Conservation (phyloP, 2,113 vertebrate species). For the Marmota flaviventris region DNA sequence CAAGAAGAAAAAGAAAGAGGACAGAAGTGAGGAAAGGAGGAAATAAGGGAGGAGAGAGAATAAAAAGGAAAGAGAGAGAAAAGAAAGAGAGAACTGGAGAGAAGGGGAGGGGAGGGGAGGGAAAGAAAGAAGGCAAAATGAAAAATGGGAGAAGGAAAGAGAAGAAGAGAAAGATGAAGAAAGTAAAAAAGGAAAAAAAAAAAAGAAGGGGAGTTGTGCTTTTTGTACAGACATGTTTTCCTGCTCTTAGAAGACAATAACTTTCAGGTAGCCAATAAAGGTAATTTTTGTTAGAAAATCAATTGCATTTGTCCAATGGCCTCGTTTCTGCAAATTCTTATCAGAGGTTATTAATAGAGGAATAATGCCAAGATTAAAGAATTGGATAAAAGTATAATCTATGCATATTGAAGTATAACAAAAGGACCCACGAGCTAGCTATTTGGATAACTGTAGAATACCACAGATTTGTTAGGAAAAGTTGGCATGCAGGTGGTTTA, state of each 20-base stretch:
- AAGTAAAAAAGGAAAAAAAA: too few species aligned
- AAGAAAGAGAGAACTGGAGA: not conserved
- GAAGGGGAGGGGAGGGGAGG: too few species aligned
- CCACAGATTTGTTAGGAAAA: not conserved
- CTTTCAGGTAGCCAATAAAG: not conserved
- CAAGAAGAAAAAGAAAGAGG: not conserved
- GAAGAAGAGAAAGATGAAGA: too few species aligned
- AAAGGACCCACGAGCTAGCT: not conserved
- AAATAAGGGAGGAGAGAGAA: not conserved
- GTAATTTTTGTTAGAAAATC: conserved; percentile 10
- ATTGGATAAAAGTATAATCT: not conserved
- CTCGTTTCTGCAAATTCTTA: not conserved
- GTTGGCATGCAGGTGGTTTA: accelerated
- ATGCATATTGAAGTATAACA: not conserved
- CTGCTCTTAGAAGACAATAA: not conserved
- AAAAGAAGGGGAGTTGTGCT: too few species aligned
- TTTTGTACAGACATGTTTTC: not conserved
- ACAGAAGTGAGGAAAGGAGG: not conserved
- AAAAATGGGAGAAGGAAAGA: too few species aligned
- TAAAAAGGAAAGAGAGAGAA: not conserved
- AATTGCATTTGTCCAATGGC: not conserved
- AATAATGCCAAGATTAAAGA: not conserved
- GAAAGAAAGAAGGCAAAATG: accelerated
- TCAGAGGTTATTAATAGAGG: not conserved
- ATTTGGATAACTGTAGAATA: not conserved